These are phyloP conservation scores for Gryon sp. DNA, from an alignment of 1,140 invertebrate genomes.

Conservation along the genomic window DNA sequence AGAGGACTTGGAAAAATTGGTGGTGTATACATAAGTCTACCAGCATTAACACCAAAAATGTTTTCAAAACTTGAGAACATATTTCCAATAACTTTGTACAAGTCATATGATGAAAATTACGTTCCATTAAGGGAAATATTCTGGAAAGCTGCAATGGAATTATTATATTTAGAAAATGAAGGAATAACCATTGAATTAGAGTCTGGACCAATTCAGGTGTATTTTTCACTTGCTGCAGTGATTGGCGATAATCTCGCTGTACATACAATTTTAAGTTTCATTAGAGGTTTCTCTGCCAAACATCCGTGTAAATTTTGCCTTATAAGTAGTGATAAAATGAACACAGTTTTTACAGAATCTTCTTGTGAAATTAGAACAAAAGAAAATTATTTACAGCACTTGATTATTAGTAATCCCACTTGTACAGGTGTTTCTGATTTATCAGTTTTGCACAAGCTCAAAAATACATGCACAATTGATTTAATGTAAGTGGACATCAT, in stretches of 20 bases:
- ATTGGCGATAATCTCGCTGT: slow-evolving; percentile 43
- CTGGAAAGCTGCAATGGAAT: slow-evolving; percentile 4
- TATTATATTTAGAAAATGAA: slow-evolving; percentile 19
- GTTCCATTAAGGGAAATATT: slow-evolving; percentile 3
- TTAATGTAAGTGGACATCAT: slow-evolving; percentile 25
- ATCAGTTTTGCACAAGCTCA: slow-evolving; percentile 1
- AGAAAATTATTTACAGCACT: slow-evolving; percentile 19
- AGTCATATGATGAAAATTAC: slow-evolving; percentile 58
- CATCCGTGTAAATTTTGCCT: slow-evolving; percentile 44
- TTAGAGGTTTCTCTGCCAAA: slow-evolving; percentile 34
- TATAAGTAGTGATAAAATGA: slow-evolving; percentile 8
- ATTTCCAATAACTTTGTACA: slow-evolving; percentile 62
- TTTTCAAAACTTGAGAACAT: slow-evolving; percentile 50
- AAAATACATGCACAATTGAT: slow-evolving; percentile 3
- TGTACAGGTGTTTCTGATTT: slow-evolving; percentile 3
- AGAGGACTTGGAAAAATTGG: slow-evolving; percentile 17
- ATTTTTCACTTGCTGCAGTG: slow-evolving; percentile 29
- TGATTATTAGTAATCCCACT: background rate
- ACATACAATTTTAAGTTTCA: slow-evolving; percentile 38
- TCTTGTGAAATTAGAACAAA: slow-evolving; percentile 18
- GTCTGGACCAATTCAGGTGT: background rate
- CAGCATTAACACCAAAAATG: slow-evolving; percentile 45
- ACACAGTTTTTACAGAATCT: slow-evolving; percentile 10
- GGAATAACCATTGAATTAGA: slow-evolving; percentile 12
- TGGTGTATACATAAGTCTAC: slow-evolving; percentile 33